These are phyloP conservation scores for Spicauda simplicius DNA, from an alignment of 2,888 invertebrate genomes.

Conservation along the genomic window DNA sequence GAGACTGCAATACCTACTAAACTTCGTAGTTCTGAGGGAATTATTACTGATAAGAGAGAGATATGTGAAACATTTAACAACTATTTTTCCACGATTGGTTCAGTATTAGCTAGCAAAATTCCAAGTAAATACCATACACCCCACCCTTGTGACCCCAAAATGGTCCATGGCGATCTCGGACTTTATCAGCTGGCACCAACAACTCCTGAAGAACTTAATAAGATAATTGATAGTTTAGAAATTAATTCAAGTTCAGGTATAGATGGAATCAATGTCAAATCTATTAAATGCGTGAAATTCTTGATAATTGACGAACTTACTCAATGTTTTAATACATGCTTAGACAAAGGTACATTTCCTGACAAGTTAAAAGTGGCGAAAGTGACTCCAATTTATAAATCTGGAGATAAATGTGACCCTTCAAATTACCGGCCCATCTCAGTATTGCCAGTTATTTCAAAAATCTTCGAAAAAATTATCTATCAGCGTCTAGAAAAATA, in stretches of 20 bases:
- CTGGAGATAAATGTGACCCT: constrained; percentile 28
- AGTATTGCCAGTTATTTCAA: constrained; percentile 34
- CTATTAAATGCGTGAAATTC: constrained; percentile 54
- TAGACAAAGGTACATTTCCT: constrained; percentile 35
- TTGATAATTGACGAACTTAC: constrained; percentile 21
- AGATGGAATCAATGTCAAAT: constrained; percentile 38
- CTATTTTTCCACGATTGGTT: constrained; percentile 1
- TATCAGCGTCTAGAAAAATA: constrained; percentile 16
- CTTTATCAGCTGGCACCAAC: constrained; percentile 7
- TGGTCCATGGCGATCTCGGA: background rate
- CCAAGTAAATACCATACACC: constrained; percentile 5
- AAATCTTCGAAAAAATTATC: constrained; percentile 38
- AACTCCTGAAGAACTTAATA: constrained; percentile 31
- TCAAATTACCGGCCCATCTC: constrained; percentile 38
- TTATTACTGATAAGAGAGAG: background rate
- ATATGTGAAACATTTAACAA: constrained; percentile 3
- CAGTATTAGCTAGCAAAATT: constrained; percentile 6
- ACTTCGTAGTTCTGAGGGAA: background rate
- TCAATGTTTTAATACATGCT: constrained; percentile 36
- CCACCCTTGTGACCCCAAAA: background rate
- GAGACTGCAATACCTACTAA: background rate
- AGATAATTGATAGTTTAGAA: constrained; percentile 35
- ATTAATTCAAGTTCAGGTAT: constrained; percentile 34
- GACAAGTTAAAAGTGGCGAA: constrained; percentile 38
- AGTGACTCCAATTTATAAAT: constrained; percentile 38